Conservation (phyloP, 2,113 vertebrate genomes). For the Hassar affinis region DNA sequence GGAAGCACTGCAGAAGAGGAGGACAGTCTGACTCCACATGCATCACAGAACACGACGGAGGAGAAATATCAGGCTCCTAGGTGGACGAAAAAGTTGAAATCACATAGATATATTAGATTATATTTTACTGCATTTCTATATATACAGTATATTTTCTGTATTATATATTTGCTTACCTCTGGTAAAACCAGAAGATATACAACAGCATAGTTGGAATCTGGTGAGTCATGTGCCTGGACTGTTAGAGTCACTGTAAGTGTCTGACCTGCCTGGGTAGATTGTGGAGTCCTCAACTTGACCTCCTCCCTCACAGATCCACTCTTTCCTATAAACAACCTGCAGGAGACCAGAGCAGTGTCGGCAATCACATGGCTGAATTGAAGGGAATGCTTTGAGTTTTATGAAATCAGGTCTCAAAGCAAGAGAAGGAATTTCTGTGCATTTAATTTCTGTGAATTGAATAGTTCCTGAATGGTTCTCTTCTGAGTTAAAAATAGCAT, state of each 20-base stretch:
- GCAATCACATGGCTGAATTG: not conserved
- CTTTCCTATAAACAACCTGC: slow-evolving; percentile 63
- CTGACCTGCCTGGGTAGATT: slow-evolving; percentile 57
- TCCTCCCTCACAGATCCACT: slow-evolving; percentile 63
- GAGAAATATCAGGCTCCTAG: slow-evolving; percentile 65
- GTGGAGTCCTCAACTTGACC: slow-evolving; percentile 70
- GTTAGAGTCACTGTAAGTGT: slow-evolving; percentile 73
- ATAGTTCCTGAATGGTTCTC: not conserved
- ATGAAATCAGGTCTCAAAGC: not conserved
- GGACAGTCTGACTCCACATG: slow-evolving; percentile 58
- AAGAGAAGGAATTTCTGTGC: not conserved
- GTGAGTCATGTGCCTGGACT: slow-evolving; percentile 56
- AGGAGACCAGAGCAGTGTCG: not conserved
- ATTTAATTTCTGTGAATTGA: too few relatives aligned
- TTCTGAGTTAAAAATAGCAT: not conserved
- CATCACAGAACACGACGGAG: slow-evolving; percentile 65
- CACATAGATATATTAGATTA: not conserved
- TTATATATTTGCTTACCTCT: slow-evolving; percentile 56
- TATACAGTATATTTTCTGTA: not conserved
- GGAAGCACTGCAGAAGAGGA: slow-evolving; percentile 54
- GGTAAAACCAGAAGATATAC: slow-evolving; percentile 71
- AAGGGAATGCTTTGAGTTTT: not conserved
- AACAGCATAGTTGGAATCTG: slow-evolving; percentile 73
- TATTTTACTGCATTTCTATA: not conserved
- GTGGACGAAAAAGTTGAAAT: not conserved